phyloP scores from a whole-genome alignment of 2,888 invertebrate species.

The Timandra comae region DNA sequence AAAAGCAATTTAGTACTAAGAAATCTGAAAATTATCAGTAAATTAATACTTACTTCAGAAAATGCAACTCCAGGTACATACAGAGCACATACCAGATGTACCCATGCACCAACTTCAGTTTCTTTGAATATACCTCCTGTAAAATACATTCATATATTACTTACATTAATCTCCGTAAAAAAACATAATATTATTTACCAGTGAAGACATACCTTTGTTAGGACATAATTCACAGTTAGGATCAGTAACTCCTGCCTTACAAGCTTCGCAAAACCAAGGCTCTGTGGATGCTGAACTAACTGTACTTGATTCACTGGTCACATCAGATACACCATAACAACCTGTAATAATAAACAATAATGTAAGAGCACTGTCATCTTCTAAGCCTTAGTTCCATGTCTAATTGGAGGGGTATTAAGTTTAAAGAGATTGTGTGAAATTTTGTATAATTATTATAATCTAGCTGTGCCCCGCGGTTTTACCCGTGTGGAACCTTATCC shows the following conservation, averaged over 20 bases:
- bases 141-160: constrained; percentile 4
- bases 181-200: too few species aligned
- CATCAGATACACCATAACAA: constrained; percentile 96
- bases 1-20: too few species aligned
- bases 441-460: too few species aligned
- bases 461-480: too few species aligned
- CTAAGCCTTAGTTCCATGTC: too few species aligned
- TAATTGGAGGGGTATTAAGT: too few species aligned
- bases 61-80: constrained; percentile 98
- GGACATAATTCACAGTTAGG: constrained; percentile 98
- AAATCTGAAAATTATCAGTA: too few species aligned
- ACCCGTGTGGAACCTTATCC: too few species aligned
- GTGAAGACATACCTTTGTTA: constrained; percentile 86
- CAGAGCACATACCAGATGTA: constrained; percentile 97
- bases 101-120: constrained; percentile 98
- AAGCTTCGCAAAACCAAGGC: constrained; percentile 99
- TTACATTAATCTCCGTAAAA: background rate
- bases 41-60: constrained; percentile 84
- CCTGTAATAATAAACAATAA: constrained; percentile 61
- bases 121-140: constrained; percentile 94
- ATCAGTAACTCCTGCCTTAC: constrained; percentile 91
- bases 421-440: too few species aligned
- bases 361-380: too few species aligned
- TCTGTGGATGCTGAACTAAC: constrained; percentile 97
- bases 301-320: constrained; percentile 92